phyloP scores from a whole-genome alignment of 2,888 invertebrate genomes.

The Cepaea hortensis region DNA sequence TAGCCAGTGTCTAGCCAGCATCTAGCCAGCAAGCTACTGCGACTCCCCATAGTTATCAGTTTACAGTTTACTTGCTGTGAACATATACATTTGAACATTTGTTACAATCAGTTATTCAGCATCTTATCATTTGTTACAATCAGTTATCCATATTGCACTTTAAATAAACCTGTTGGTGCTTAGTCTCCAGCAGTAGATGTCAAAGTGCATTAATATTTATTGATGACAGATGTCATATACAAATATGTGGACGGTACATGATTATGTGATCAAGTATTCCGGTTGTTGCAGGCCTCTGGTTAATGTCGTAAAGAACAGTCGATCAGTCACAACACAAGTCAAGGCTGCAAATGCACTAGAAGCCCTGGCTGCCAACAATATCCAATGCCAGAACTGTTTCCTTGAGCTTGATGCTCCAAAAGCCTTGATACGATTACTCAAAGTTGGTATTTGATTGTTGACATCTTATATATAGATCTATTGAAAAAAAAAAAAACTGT shows the following conservation, averaged over 20 bases:
- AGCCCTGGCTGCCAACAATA: conserved; percentile 73
- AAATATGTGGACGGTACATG: background rate
- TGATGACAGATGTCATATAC: background rate
- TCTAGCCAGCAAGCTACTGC: too few species aligned
- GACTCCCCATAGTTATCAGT: too few species aligned
- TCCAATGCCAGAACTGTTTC: conserved; percentile 70
- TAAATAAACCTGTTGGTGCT: too few species aligned
- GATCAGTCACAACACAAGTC: conserved; percentile 73
- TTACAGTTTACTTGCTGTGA: too few species aligned
- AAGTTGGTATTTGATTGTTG: conserved; percentile 58
- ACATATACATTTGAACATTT: too few species aligned
- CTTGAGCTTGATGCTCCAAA: conserved; percentile 74
- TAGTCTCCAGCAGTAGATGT: too few species aligned
- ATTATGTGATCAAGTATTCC: background rate
- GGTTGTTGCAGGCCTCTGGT: conserved; percentile 70
- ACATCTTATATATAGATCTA: too few species aligned
- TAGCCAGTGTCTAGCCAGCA: too few species aligned
- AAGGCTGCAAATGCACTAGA: conserved; percentile 76
- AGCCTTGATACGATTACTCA: conserved; percentile 72
- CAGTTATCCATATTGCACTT: too few species aligned
- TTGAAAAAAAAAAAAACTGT: background rate
- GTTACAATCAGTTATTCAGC: too few species aligned
- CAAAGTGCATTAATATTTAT: background rate
- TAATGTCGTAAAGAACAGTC: conserved; percentile 70
- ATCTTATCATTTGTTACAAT: too few species aligned